Evolutionary conservation across 2,888 invertebrate genomes (phyloP), one percentile per base, ranked within the genome.

Genomic region (Drosophila tanythrix): DNA sequence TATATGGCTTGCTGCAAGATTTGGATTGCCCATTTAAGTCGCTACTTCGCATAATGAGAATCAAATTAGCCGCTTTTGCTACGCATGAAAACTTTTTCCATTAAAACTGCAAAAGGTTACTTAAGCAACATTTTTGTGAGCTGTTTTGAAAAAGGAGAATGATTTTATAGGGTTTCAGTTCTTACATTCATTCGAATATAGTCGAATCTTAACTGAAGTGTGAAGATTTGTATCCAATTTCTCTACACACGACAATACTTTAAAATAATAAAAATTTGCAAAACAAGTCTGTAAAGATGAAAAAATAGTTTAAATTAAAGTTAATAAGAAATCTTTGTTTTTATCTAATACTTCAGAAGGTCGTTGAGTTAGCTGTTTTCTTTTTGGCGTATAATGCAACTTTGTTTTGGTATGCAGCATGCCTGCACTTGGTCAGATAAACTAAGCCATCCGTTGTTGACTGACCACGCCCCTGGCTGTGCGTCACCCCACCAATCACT

Each of bases 31-130:
- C 59, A 76, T 76, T 76, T 51, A 46, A 57, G 57, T 21, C 33
- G 59, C 51, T 61, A 68, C 71, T 74, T 81, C 48, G 55, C 74
- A 85, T 90, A 88, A 88, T 89, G 89, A 81, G 85, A 88, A 89
- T 89, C 81, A 79, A 88, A 90, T 88, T 90, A 88, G 88, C 83
- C 62, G 56, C 70, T 63, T 76, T 74, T 78, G 73, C 70, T 64
- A 65, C 79, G 75, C 89, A 75, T 70, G 64, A 69, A 82, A 88
- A 88, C 76, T 88, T 88, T 88, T 88, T 76, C 88, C 90, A 90
- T 88, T 88, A 90, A 90, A 76, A 74, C 73, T 55, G 70, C 58
- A 66, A 74, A 81, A 73, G 18, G 74, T 65, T 55, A 52, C 36
- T 59, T 58, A 31, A 55, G 48, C 51, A 55, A 46, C 51, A 62